Conservation (phyloP, 2,113 vertebrate species). For the Macquaria ambigua region DNA sequence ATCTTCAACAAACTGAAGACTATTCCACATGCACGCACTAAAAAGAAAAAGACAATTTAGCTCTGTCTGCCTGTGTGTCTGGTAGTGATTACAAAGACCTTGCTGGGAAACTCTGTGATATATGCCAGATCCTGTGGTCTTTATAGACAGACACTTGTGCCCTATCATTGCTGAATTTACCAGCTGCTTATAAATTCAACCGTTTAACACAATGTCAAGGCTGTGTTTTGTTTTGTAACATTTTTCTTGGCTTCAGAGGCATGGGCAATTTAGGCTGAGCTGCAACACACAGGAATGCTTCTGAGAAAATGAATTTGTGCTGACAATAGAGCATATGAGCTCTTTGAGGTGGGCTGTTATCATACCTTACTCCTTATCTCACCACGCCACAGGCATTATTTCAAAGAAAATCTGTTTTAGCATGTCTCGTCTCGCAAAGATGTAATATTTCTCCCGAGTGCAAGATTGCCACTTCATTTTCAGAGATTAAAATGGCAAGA, state of each 20-base stretch:
- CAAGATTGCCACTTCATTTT: slow-evolving; percentile 40
- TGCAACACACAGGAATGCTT: slow-evolving; percentile 44
- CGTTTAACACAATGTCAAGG: slow-evolving; percentile 54
- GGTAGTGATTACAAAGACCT: slow-evolving; percentile 66
- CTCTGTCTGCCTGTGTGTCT: slow-evolving; percentile 61
- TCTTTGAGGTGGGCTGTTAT: slow-evolving; percentile 62
- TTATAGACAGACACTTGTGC: slow-evolving; percentile 48
- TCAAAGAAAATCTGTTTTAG: slow-evolving; percentile 62
- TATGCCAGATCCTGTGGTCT: slow-evolving; percentile 55
- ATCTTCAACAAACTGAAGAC: slow-evolving; percentile 40
- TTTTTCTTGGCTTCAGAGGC: slow-evolving; percentile 47
- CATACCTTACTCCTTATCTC: slow-evolving; percentile 65
- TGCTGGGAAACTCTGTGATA: slow-evolving; percentile 52
- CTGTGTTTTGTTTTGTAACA: slow-evolving; percentile 33
- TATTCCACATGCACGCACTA: slow-evolving; percentile 6
- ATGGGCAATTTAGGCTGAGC: slow-evolving; percentile 28
- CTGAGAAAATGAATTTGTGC: slow-evolving; percentile 55
- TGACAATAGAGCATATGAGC: slow-evolving; percentile 53
- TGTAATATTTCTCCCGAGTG: slow-evolving; percentile 28
- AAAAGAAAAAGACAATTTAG: slow-evolving; percentile 17
- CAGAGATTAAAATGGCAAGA: slow-evolving; percentile 33
- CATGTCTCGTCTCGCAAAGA: slow-evolving; percentile 47
- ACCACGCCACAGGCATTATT: slow-evolving; percentile 53
- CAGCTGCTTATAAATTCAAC: slow-evolving; percentile 56
- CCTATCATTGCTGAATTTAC: slow-evolving; percentile 60